phyloP scores from a whole-genome alignment of 2,797 vertebrate species.

The Myripristis jacobus region DNA sequence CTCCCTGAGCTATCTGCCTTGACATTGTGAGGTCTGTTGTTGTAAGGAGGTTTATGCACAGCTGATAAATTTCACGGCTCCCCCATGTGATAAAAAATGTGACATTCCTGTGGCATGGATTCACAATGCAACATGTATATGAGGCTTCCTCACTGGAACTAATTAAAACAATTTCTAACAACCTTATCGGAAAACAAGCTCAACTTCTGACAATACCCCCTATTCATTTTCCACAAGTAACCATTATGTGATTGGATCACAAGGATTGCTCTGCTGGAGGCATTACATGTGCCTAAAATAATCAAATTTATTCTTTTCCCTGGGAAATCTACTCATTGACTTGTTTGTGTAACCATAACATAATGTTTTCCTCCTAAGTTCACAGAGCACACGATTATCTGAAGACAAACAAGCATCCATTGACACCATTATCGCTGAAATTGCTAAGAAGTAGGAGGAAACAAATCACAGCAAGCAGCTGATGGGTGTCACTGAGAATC shows the following conservation, averaged over 20 bases:
- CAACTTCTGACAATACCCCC: constrained; percentile 80
- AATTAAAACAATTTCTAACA: constrained; percentile 95
- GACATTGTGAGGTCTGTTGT: constrained; percentile 86
- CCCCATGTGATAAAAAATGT: constrained; percentile 96
- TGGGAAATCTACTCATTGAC: constrained; percentile 75
- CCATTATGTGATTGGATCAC: constrained; percentile 86
- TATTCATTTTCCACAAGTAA: constrained; percentile 84
- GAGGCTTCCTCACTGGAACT: constrained; percentile 85
- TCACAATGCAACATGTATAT: constrained; percentile 85
- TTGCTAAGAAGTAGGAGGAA: constrained; percentile 38
- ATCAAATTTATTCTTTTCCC: constrained; percentile 83
- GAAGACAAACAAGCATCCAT: constrained; percentile 58
- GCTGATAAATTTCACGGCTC: constrained; percentile 92
- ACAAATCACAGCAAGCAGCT: constrained; percentile 47
- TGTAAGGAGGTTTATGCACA: constrained; percentile 89
- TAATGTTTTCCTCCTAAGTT: constrained; percentile 82
- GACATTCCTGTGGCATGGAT: constrained; percentile 88
- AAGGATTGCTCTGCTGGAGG: constrained; percentile 84
- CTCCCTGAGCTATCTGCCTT: constrained; percentile 81
- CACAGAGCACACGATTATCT: constrained; percentile 59
- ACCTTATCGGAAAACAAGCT: constrained; percentile 88
- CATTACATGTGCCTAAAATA: constrained; percentile 85
- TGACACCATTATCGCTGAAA: constrained; percentile 50
- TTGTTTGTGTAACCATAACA: constrained; percentile 84
- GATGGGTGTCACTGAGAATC: constrained; percentile 42